Percentiles rank a stretch among this genome's conserved stretches.
Evolutionary conservation across 2,797 vertebrate species (phyloP).

Genomic region (Hipposideros larvatus): DNA sequence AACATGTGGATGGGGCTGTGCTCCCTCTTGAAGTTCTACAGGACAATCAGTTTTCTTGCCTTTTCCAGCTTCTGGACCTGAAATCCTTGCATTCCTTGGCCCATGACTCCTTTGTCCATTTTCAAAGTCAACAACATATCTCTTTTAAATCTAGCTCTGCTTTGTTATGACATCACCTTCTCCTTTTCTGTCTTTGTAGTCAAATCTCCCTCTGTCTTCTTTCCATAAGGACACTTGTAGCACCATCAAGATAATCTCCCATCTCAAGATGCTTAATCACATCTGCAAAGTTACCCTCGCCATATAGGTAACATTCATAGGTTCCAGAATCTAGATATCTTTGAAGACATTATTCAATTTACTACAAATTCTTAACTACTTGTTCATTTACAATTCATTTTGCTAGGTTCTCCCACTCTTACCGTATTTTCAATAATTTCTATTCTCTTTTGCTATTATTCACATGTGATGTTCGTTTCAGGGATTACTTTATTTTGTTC

Average conservation of each 20-base stretch:
- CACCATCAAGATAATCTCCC: background rate
- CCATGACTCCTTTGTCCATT: background rate
- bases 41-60: background rate
- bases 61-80: background rate
- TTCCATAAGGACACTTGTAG: background rate
- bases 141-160: background rate
- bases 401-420: background rate
- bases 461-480: constrained; percentile 2
- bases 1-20: background rate
- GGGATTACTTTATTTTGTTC: background rate
- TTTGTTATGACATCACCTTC: background rate
- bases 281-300: background rate
- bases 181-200: constrained; percentile 8
- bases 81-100: background rate
- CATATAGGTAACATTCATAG: background rate
- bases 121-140: background rate
- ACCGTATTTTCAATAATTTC: background rate
- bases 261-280: background rate
- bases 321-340: background rate
- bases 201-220: background rate
- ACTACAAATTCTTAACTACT: background rate
- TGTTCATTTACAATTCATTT: background rate
- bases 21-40: background rate
- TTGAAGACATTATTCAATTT: background rate
- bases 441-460: background rate